These are phyloP conservation scores for Aphidius gifuensis DNA, from an alignment of 1,140 invertebrate genomes.

Conservation along the genomic window DNA sequence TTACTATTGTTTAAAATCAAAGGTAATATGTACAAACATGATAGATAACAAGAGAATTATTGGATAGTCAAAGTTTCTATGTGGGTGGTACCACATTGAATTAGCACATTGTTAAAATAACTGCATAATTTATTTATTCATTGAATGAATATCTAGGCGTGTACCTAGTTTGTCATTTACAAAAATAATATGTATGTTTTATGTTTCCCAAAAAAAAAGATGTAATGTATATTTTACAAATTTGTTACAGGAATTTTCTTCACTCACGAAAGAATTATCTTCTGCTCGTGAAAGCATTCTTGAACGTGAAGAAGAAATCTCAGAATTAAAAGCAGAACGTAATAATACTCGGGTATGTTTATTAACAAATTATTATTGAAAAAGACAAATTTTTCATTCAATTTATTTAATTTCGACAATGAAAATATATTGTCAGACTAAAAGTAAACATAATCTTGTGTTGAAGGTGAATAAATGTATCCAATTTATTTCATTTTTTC, in stretches of 20 bases:
- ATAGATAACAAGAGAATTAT: too few species aligned
- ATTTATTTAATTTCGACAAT: too few species aligned
- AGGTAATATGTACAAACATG: too few species aligned
- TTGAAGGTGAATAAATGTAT: too few species aligned
- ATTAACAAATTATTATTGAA: too few species aligned
- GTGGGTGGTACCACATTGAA: background rate
- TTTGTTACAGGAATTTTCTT: slow-evolving; percentile 88
- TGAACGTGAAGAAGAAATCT: slow-evolving; percentile 97
- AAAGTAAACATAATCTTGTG: too few species aligned
- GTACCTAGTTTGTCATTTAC: background rate
- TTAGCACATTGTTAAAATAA: background rate
- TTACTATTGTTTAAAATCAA: background rate
- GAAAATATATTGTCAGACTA: too few species aligned
- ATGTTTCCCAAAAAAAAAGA: too few species aligned
- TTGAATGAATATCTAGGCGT: background rate
- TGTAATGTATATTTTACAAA: background rate
- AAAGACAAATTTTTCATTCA: too few species aligned
- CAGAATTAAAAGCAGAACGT: slow-evolving; percentile 97
- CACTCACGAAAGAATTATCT: slow-evolving; percentile 94
- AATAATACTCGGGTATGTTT: slow-evolving; percentile 90
- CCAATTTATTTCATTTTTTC: too few species aligned
- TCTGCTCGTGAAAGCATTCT: slow-evolving; percentile 88
- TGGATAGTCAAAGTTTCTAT: too few species aligned
- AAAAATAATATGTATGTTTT: background rate
- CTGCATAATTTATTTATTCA: background rate